Evolutionary conservation across 2,113 vertebrate species (phyloP), one percentile per base, ranked within the genome.

Genomic region (Eonycteris spelaea): DNA sequence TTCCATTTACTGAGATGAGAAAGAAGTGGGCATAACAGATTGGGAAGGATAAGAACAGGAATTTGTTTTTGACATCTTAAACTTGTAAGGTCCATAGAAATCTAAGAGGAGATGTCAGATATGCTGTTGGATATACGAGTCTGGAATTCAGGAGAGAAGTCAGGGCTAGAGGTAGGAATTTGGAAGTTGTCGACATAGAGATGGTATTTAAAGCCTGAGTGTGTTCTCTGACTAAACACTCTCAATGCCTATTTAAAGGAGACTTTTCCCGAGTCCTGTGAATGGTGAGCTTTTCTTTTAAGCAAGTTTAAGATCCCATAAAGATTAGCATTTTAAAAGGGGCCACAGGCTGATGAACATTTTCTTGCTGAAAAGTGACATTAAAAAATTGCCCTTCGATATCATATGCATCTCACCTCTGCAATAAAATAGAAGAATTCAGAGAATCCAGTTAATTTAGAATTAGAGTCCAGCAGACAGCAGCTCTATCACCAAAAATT

Each of bases 281-380:
- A 59, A 93, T 38, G 26, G 21, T 84, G 30, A 88, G 40, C 11
- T 70, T 79, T 93, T 86, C 77, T 75, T 70, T n/a, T 93, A 6
- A 53, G n/a, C n/a, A 89, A 82, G 35, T 94, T 45, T 83, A 61
- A 94, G 53, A 82, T 40, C 53, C 35, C 48, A 45, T 38, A 85
- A 91, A 86, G 53, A 35, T 53, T 77, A 91, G n/a, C 70, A 88
- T 57, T 73, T 90, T 92, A 40, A 86, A 94, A 93, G 26, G 65
- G 59, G 35, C 21, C 19, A 59, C n/a, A 79, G 71, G 79, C 38
- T 33, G 80, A 78, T 75, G 65, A 90, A 53, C 33, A 77, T 77
- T 61, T 91, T 88, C 73, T 30, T 73, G 16, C 48, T 91, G 28
- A 73, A 89, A 95, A 55, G 24, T 35, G 16, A 80, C 24, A 85